These are phyloP conservation scores for Temnopleurus reevesii DNA, from an alignment of 53 echinoderm and acorn worm genomes.

Conservation along the genomic window DNA sequence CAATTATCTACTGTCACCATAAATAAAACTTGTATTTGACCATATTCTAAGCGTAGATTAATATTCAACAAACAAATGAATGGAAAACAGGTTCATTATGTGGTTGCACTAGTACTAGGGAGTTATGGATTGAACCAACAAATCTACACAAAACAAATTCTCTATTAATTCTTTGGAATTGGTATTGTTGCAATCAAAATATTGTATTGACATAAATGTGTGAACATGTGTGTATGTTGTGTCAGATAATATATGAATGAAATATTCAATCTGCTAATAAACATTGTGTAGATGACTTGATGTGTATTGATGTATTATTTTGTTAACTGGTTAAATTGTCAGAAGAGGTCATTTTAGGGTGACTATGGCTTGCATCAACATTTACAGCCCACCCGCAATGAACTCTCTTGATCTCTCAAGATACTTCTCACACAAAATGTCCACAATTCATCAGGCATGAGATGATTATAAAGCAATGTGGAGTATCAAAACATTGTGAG, in stretches of 20 bases:
- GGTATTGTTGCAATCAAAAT: constrained; percentile 15
- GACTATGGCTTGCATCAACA: not conserved
- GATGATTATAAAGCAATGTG: not conserved
- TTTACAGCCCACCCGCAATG: not conserved
- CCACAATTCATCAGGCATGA: no score
- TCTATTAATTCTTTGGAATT: not conserved
- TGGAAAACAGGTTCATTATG: not conserved
- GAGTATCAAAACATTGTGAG: not conserved
- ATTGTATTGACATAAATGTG: not conserved
- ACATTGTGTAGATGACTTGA: not conserved
- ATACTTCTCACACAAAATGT: no score
- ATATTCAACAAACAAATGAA: not conserved
- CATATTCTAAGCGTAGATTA: no score
- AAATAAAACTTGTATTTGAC: no score
- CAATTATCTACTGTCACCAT: not conserved
- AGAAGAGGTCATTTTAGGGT: no score
- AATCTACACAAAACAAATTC: not conserved
- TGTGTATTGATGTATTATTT: not conserved
- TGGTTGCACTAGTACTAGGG: not conserved
- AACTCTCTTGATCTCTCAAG: no score
- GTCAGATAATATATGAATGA: not conserved
- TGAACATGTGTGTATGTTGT: constrained; percentile 5
- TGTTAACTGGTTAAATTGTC: not conserved
- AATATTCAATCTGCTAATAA: constrained; percentile 22
- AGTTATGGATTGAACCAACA: not conserved